Percentiles rank a stretch among this genome's conserved stretches.
Evolutionary conservation across 2,888 invertebrate species (phyloP).

Genomic region (Troides helena): DNA sequence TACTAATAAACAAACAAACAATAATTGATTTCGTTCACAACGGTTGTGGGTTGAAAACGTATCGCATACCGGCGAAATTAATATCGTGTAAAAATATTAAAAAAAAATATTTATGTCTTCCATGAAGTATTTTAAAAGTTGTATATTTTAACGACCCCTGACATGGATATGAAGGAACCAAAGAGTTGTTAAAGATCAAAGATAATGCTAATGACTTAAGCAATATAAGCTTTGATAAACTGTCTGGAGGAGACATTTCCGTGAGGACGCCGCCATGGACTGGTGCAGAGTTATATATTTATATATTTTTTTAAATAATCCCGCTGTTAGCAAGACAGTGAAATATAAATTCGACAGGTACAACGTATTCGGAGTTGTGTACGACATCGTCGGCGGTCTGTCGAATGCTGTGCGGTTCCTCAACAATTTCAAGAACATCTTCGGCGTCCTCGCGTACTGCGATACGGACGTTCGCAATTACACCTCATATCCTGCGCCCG

Average conservation of each 20-base stretch:
- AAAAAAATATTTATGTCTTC: neutral
- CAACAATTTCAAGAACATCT: constrained; percentile 31
- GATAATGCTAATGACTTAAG: constrained; percentile 1
- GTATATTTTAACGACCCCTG: constrained; percentile 1
- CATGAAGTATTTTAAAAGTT: neutral
- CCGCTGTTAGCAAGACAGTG: neutral
- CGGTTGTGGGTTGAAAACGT: neutral
- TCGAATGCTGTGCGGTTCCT: constrained; percentile 29
- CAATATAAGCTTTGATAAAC: neutral
- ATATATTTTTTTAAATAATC: neutral
- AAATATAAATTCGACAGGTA: constrained; percentile 10
- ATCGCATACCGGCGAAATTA: neutral
- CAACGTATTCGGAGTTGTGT: constrained; percentile 21
- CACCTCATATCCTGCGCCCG: constrained; percentile 28
- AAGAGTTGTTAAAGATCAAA: neutral
- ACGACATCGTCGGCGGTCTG: constrained; percentile 27
- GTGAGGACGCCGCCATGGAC: constrained; percentile 1
- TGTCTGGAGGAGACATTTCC: neutral
- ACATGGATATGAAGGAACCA: constrained; percentile 5
- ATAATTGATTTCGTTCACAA: neutral
- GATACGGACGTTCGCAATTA: constrained; percentile 7
- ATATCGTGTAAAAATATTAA: neutral
- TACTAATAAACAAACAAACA: neutral
- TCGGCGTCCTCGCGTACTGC: constrained; percentile 27
- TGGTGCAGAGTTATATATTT: constrained; percentile 8